Base-by-base conservation (phyloP, 1,140 invertebrate species). In the Drosophila paulistorum region DNA sequence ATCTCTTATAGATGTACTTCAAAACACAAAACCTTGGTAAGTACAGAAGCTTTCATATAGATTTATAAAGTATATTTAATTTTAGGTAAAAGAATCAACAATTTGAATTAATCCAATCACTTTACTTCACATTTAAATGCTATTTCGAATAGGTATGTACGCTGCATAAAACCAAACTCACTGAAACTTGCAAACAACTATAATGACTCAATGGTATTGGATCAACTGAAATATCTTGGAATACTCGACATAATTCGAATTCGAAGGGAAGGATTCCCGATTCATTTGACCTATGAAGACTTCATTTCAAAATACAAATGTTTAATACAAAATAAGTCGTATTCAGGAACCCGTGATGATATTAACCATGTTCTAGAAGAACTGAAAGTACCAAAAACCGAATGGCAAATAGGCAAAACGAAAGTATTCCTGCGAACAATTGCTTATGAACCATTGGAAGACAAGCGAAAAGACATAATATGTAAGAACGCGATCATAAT, bases 161-260 rank as follows among this genome's bases (percentile, higher is more conserved):
- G 98, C 7, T 99, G 98, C 90, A 98, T 99, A 74, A 99, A 99
- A 91, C 98, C 98, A 1, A 99, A 99, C 87, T 95, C 96, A 90
- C 93, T 96, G 76, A 99, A 99, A 92, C 93, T 94, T n/a, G 94
- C 97, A 0, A 95, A 97, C 81, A 94, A 95, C 74, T 99, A 97
- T 91, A 95, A 97, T 91, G 95, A 96, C 42, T 94, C 95, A 58
- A 93, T 98, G 62, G 98, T 99, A 2, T 93, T 98, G 42, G 97
- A 97, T 81, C 98, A 99, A 93, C 93, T 99, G 6, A 95, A 96
- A 75, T 99, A 99, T 93, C 94, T 99, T 54, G 98, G 98, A 55
- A 99, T 99, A 97, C 93, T 98, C 86, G 98, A 99, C 92, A 98
- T 99, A 71, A 98, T 99, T 80, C 94, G 97, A 63, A 99, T 99